Base-by-base conservation (phyloP, 2,113 vertebrate genomes). In the Girardinichthys multiradiatus region DNA sequence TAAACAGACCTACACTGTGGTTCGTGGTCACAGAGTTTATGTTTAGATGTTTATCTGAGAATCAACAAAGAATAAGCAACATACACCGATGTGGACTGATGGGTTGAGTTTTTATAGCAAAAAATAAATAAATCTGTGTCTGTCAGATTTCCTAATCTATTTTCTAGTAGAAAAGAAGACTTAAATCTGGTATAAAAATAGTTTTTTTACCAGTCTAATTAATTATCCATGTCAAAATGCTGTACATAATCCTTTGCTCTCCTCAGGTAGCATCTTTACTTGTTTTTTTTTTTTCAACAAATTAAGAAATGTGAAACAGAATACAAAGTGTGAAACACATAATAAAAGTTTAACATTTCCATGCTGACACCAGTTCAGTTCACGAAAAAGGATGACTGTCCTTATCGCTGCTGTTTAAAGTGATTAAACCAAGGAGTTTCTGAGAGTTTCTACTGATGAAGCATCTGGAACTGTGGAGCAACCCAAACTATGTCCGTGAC, bases 11-110 rank as follows among this genome's bases (percentile, higher is more conserved):
- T 57, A 82, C 77, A 87, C 83, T 35, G 70, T 83, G 75, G 75
- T 76, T 78, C 75, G 88, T 81, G 77, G 75, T 83, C 86, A 76
- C 69, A 57, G 66, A 71, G 79, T 87, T 89, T 83, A 19, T 75
- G 74, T 90, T 89, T 87, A 80, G 83, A 85, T 90, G 90, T 87
- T 86, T 79, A 87, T 90, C 86, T 63, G 73, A 90, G 91, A 93
- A 91, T 89, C 82, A 91, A 88, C 59, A 84, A 77, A 80, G 79
- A 87, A 78, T 86, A 93, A 92, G 92, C 87, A 91, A 80, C 79
- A 89, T 81, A 86, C 57, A 64, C 68, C 66, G 73, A 82, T 80
- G 82, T 64, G 39, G 61, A 81, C 72, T 63, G 78, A 72, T 24
- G 48, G 48, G 24, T 54, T n/a, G 48, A 54, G 9, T 24, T 54